phyloP scores from a whole-genome alignment of 1,140 invertebrate species.

The Drosophila nigrodunni region DNA sequence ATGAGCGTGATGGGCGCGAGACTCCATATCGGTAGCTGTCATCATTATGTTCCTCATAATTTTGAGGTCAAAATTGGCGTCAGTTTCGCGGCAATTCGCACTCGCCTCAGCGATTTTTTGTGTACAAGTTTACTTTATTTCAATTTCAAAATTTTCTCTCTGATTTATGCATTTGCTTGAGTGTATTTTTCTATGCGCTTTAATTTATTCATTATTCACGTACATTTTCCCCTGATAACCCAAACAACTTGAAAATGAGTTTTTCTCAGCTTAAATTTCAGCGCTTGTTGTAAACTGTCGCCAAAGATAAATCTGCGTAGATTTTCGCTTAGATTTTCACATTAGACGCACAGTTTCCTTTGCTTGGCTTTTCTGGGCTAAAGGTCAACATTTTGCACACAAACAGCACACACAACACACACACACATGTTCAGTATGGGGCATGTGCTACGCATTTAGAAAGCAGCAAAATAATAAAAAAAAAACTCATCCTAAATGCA shows the following conservation, averaged over 20 bases:
- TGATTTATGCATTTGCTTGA: background rate
- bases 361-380: constrained; percentile 61
- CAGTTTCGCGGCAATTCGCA: constrained; percentile 33
- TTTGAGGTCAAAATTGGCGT: constrained; percentile 63
- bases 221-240: constrained; percentile 19
- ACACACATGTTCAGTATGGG: constrained; percentile 4
- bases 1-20: constrained; percentile 33
- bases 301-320: constrained; percentile 73
- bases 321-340: constrained; percentile 68
- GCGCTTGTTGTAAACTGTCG: constrained; percentile 51
- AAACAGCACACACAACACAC: constrained; percentile 28
- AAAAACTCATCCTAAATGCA: constrained; percentile 38
- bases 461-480: constrained; percentile 43
- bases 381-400: constrained; percentile 65
- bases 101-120: background rate
- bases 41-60: constrained; percentile 68
- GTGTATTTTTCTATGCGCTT: background rate
- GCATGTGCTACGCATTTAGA: constrained; percentile 70
- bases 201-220: constrained; percentile 31
- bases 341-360: constrained; percentile 31
- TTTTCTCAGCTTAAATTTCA: constrained; percentile 52
- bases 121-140: background rate
- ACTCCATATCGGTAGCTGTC: constrained; percentile 78
- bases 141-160: background rate
- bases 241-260: constrained; percentile 14